Conservation (phyloP, 2,888 invertebrate genomes). For the Ashinkailepas kermadecensis region DNA sequence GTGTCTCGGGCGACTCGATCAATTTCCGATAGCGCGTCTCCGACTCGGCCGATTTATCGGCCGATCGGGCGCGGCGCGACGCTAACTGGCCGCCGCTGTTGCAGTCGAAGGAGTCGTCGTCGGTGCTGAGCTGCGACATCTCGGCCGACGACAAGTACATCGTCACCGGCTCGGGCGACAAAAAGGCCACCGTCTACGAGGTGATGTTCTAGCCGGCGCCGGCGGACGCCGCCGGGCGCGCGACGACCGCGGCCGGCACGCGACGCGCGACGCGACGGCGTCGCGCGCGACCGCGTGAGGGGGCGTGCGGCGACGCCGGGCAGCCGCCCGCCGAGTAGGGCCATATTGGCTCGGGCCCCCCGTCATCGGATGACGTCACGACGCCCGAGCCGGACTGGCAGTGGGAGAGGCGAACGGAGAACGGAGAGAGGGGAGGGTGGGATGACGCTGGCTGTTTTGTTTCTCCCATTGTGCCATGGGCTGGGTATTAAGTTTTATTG, state of each 20-base stretch:
- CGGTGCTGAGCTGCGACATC: constrained; percentile 54
- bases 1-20: not conserved
- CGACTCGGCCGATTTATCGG: not conserved
- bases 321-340: not conserved
- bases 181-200: constrained; percentile 53
- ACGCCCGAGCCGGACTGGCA: not conserved
- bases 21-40: not conserved
- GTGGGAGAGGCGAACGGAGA: not conserved
- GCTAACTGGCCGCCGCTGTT: not conserved
- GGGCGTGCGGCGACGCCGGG: no score
- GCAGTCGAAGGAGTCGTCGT: constrained; percentile 51
- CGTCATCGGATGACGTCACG: no score
- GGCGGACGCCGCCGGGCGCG: no score
- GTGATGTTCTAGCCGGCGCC: constrained; percentile 41
- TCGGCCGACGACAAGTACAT: constrained; percentile 53
- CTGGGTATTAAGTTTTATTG: not conserved
- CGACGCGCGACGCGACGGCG: not conserved
- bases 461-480: constrained; percentile 14
- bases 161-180: constrained; percentile 55
- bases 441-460: not conserved
- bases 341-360: not conserved
- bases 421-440: not conserved
- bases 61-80: not conserved
- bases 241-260: not conserved
- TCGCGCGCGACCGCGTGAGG: not conserved